A percentile compares a stretch with the other conserved stretches of the same genome.
These are phyloP conservation scores for Chirona hameri DNA, from an alignment of 2,888 invertebrate genomes.

Conservation along the genomic window DNA sequence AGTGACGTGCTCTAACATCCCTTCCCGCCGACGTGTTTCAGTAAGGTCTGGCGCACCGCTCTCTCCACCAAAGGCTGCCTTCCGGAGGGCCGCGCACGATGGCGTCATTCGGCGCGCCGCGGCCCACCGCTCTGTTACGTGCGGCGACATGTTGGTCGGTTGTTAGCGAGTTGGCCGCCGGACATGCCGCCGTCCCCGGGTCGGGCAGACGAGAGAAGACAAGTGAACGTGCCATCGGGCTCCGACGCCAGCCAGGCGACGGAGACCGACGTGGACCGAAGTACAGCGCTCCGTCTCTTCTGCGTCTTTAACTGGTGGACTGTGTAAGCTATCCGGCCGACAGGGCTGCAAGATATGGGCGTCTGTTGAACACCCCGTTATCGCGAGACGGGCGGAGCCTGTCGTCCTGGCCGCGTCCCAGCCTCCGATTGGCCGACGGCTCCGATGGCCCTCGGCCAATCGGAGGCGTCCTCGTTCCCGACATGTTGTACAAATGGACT, in stretches of 20 bases:
- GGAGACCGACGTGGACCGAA: too few relatives aligned
- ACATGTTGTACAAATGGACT: not conserved
- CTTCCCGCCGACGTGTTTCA: not conserved
- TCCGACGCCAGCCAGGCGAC: too few relatives aligned
- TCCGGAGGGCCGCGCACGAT: not conserved
- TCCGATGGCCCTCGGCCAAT: not conserved
- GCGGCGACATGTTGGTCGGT: not conserved
- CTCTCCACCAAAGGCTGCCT: conserved; percentile 7
- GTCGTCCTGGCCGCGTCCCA: not conserved
- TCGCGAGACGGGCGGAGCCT: too few relatives aligned
- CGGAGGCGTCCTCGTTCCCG: not conserved
- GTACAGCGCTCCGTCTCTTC: too few relatives aligned
- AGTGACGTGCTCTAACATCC: not conserved
- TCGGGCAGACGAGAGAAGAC: too few relatives aligned
- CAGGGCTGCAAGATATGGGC: too few relatives aligned
- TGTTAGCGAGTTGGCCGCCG: not conserved
- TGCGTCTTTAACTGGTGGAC: too few relatives aligned
- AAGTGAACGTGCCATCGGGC: too few relatives aligned
- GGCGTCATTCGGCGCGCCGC: not conserved
- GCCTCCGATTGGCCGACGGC: not conserved
- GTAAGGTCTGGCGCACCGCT: not conserved
- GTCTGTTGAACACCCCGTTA: too few relatives aligned
- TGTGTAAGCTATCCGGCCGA: too few relatives aligned
- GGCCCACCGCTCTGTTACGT: not conserved
- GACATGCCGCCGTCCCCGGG: too few relatives aligned